Evolutionary conservation across 2,797 vertebrate genomes (phyloP).

Genomic region (Nannoperca australis): DNA sequence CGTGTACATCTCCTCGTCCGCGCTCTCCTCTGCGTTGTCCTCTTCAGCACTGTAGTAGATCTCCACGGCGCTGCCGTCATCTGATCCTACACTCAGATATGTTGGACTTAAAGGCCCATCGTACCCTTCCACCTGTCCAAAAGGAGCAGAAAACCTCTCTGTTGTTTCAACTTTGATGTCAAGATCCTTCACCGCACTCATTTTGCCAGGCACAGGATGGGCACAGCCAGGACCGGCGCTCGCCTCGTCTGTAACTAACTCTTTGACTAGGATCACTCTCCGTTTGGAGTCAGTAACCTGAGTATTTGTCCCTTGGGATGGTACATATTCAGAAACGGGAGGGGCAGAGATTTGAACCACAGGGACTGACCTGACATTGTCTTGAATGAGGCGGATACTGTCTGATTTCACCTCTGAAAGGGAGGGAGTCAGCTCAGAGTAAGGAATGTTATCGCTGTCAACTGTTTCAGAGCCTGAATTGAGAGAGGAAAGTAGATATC

Average conservation of each 20-base stretch:
- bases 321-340: conserved; percentile 32
- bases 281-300: conserved; percentile 59
- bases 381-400: background rate
- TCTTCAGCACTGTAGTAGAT: conserved; percentile 78
- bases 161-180: conserved; percentile 12
- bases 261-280: conserved; percentile 63
- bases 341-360: conserved; percentile 35
- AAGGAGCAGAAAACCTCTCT: background rate
- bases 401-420: conserved; percentile 29
- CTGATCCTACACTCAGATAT: conserved; percentile 74
- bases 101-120: conserved; percentile 46
- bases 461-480: background rate
- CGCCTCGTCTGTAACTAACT: conserved; percentile 24
- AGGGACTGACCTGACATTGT: conserved; percentile 16
- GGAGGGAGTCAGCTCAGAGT: conserved; percentile 19
- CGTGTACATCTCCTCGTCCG: conserved; percentile 32
- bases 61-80: conserved; percentile 70
- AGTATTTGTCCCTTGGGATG: conserved; percentile 59
- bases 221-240: background rate
- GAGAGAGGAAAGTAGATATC: background rate
- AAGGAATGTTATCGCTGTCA: background rate
- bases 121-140: background rate
- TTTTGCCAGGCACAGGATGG: conserved; percentile 1
- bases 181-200: background rate
- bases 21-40: conserved; percentile 51